Evolutionary conservation across 2,888 invertebrate genomes (phyloP).

Genomic region (Mesorhabditis sp.): DNA sequence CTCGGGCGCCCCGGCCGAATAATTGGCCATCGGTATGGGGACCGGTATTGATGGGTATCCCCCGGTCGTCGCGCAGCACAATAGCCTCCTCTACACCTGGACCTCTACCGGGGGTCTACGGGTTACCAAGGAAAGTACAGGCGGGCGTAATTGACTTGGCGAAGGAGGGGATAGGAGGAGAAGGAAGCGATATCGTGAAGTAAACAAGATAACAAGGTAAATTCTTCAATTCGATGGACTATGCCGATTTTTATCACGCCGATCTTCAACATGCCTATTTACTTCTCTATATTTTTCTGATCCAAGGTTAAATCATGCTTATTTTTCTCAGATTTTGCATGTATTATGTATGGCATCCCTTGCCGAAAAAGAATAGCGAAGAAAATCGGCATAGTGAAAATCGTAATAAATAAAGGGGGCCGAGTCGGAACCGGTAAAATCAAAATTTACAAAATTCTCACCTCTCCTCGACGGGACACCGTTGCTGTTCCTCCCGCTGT

Average conservation of each 20-base stretch:
- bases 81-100: no score
- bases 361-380: background rate
- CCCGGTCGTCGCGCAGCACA: no score
- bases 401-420: background rate
- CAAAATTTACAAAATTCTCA: background rate
- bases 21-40: no score
- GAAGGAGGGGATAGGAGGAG: background rate
- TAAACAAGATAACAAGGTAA: no score
- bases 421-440: background rate
- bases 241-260: background rate
- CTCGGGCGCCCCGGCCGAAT: no score
- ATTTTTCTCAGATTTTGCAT: background rate
- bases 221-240: background rate
- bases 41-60: no score
- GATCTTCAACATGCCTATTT: background rate
- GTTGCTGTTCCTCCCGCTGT: constrained; percentile 21
- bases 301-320: background rate
- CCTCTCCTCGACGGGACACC: background rate
- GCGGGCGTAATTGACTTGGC: no score
- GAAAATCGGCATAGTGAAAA: background rate
- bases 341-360: background rate
- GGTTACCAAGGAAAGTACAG: no score
- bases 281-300: background rate
- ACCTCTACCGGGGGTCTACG: no score
- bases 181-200: background rate